Evolutionary conservation across 23 tunicate species (phyloP), one percentile per base, ranked within the genome.

Genomic region (Halocynthia roretzi): DNA sequence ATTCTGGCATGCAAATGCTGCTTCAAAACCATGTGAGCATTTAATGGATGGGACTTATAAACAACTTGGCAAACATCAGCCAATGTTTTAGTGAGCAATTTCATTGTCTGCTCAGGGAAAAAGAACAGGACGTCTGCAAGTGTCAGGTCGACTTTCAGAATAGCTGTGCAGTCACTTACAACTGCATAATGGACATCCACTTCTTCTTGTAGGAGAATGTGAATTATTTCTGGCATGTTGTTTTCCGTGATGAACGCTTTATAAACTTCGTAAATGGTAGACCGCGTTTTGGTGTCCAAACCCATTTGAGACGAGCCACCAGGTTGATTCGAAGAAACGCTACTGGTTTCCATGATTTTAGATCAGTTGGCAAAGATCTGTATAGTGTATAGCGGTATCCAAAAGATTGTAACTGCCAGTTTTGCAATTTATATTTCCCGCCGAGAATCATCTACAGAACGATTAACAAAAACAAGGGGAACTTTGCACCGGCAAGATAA

Each of bases 131-230:
- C 14, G 9, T 86, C 87, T 15, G 92, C 73, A 21, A 92, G 61
- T 15, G 70, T 53, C 15, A 62, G 69, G 75, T 80, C 52, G 6
- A 70, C 72, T 80, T 92, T 78, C 48, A 92, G 73, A 11, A 92
- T 70, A 52, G 82, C 86, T 8, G 86, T 73, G 10, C 87, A 90
- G 70, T 92, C 82, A 62, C 82, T 67, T 5, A 70, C 80, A 50
- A 92, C 9, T 5, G 80, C 67, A 82, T 92, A 92, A 78, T 92
- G 98, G 23, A 78, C 76, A 69, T 82, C 82, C 8, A 58, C 50
- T 62, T 92, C 98, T 68, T 86, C 91, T 74, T 86, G 87, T 49
- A 86, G 67, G 22, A 92, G 73, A 18, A 92, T 69, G 51, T 82
- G 62, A 19, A 82, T 83, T 31, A 92, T 23, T 8, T 92, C 93